Conservation (phyloP, 2,888 invertebrate species). For the Pheosia tremula region DNA sequence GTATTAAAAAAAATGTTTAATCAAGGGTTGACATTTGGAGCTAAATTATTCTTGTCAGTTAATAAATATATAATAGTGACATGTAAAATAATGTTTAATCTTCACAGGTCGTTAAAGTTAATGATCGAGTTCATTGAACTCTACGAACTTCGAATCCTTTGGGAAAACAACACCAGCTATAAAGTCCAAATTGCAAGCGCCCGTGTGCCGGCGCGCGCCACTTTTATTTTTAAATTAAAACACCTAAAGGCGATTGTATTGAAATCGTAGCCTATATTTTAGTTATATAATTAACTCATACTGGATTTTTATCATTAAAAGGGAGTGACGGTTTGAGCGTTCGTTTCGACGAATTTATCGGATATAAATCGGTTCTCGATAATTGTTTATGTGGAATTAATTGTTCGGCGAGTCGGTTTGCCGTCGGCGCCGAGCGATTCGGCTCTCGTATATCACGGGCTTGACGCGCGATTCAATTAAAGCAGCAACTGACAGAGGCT, state of each 20-base stretch:
- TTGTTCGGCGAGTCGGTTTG: conserved; percentile 58
- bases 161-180: conserved; percentile 61
- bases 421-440: conserved; percentile 47
- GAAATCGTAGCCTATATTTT: conserved; percentile 60
- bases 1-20: too few species aligned
- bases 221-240: conserved; percentile 53
- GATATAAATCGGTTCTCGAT: conserved; percentile 66
- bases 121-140: conserved; percentile 64
- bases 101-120: conserved; percentile 66
- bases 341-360: conserved; percentile 64
- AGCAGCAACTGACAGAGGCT: conserved; percentile 61
- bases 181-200: conserved; percentile 46
- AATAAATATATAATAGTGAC: conserved; percentile 49
- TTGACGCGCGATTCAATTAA: conserved; percentile 76
- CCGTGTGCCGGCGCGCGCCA: conserved; percentile 17
- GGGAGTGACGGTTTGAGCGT: conserved; percentile 48
- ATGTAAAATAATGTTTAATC: conserved; percentile 57
- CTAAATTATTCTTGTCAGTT: conserved; percentile 31
- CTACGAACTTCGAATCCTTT: conserved; percentile 59
- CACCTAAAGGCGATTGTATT: conserved; percentile 62
- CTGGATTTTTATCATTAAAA: conserved; percentile 56
- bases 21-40: too few species aligned
- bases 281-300: conserved; percentile 60
- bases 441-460: conserved; percentile 66
- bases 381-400: conserved; percentile 76